Conservation (phyloP, 2,797 vertebrate genomes). For the Catharus ustulatus region DNA sequence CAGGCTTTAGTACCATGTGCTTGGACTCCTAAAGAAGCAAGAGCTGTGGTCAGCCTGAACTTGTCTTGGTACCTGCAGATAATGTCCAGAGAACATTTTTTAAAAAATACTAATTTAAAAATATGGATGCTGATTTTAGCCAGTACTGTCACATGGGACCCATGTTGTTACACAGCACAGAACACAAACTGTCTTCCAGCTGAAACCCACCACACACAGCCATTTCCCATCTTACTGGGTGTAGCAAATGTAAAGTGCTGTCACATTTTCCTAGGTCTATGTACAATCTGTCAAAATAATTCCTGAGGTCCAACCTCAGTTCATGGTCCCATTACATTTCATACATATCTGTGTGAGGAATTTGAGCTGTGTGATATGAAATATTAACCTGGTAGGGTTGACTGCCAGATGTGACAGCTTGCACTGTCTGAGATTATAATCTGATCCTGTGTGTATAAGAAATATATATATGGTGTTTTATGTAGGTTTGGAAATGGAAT, state of each 20-base stretch:
- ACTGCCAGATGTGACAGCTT: conserved; percentile 48
- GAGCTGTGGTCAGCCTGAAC: not conserved
- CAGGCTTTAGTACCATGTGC: accelerated
- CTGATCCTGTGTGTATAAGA: conserved; percentile 2
- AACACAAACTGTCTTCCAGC: not conserved
- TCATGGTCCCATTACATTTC: conserved; percentile 4
- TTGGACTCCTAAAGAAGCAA: not conserved
- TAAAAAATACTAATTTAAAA: not conserved
- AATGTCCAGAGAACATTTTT: not conserved
- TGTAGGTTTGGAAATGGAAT: conserved; percentile 28
- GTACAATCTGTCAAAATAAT: conserved; percentile 59
- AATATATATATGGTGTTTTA: conserved; percentile 22
- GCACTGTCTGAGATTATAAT: conserved; percentile 52
- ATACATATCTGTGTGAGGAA: not conserved
- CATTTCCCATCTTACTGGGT: not conserved
- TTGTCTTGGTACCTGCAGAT: not conserved
- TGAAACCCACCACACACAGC: not conserved
- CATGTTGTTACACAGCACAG: not conserved
- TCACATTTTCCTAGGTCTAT: conserved; percentile 27
- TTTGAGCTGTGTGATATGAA: conserved; percentile 30
- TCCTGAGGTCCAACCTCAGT: conserved; percentile 12
- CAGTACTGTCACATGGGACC: not conserved
- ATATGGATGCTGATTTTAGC: not conserved
- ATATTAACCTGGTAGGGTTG: conserved; percentile 23
- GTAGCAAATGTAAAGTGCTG: not conserved